Base-by-base conservation (phyloP, 92 coral and sea anemone genomes). In the Epizoanthus fatuus region DNA sequence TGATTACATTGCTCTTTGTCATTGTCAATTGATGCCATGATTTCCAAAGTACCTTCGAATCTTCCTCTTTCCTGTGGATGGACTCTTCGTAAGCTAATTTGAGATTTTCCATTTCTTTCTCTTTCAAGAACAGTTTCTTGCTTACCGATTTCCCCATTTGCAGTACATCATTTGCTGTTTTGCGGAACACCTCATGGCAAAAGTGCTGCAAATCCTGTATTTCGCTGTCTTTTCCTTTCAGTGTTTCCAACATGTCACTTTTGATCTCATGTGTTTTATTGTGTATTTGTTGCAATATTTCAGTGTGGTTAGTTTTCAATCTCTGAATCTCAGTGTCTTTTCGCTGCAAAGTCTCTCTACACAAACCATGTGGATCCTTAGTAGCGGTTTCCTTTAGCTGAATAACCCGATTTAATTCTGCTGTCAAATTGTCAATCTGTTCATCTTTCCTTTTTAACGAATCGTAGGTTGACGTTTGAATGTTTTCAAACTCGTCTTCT, bases 161-260 rank as follows among this genome's bases (percentile, higher is more conserved):
- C 3, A 60, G 57, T 13, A 77, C 58, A 42, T 77, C 82, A 52
- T 49, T 77, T 22, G 82, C 25, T 12, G 70, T 58, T 40, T 77
- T 77, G 52, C 55, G 81, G 54, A 75, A 75, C 6, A 75, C 67
- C 17, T 75, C 81, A 17, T 75, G 81, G 17, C 81, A 75, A 45
- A 57, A 75, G 20, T 75, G 66, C 20, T 57, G 58, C 65, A 75
- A 14, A 39, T 75, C 81, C 81, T 37, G 35, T 4, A 75, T 75
- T 39, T 75, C 81, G 4, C 22, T 57, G 49, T 75, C 81, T 57
- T 75, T 75, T 16, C 38, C 68, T 52, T 15, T 37, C 13, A 75
- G 54, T 57, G 20, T 38, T 75, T 39, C 20, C 13, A 75, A 16
- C 29, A 75, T 32, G 15, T 75, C 52, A 2, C 16, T 55, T 52